Evolutionary conservation across 1,140 invertebrate genomes (phyloP).

Genomic region (Colletes gigas): DNA sequence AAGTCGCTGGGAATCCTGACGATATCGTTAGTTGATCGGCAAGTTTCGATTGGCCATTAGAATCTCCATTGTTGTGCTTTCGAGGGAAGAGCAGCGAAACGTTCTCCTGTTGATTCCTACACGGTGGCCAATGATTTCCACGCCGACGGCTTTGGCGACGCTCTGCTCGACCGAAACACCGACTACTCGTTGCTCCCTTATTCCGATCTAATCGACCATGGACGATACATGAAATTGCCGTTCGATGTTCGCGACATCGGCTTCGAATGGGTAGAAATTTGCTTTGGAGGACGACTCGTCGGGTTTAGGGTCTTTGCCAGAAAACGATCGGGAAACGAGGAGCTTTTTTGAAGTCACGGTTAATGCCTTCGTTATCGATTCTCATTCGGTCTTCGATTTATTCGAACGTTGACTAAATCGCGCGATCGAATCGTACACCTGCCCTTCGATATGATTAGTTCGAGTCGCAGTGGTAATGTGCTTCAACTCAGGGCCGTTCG

Average conservation of each 20-base stretch:
- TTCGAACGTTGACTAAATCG: background rate
- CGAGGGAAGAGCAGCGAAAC: slow-evolving; percentile 4
- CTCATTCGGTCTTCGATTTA: background rate
- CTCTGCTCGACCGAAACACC: slow-evolving; percentile 30
- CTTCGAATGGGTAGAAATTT: slow-evolving; percentile 13
- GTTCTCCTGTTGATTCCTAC: slow-evolving; percentile 46
- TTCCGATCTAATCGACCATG: slow-evolving; percentile 51
- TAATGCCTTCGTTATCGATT: slow-evolving; percentile 16
- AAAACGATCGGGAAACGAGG: slow-evolving; percentile 4
- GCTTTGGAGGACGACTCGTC: background rate
- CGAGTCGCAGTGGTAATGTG: background rate
- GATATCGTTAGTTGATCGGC: slow-evolving; percentile 44
- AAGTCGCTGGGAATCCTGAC: slow-evolving; percentile 6
- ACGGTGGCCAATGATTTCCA: slow-evolving; percentile 45
- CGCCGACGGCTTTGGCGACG: slow-evolving; percentile 13
- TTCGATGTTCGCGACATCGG: background rate
- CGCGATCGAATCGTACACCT: background rate
- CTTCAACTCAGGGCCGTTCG: no score
- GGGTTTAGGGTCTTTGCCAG: background rate
- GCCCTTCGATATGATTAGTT: background rate
- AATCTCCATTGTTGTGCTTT: slow-evolving; percentile 43
- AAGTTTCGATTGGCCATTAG: slow-evolving; percentile 51
- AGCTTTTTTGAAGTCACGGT: background rate
- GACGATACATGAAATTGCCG: slow-evolving; percentile 45
- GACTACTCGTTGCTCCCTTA: slow-evolving; percentile 37